Conservation (phyloP, 2,113 vertebrate genomes). For the Cebidichthys violaceus region DNA sequence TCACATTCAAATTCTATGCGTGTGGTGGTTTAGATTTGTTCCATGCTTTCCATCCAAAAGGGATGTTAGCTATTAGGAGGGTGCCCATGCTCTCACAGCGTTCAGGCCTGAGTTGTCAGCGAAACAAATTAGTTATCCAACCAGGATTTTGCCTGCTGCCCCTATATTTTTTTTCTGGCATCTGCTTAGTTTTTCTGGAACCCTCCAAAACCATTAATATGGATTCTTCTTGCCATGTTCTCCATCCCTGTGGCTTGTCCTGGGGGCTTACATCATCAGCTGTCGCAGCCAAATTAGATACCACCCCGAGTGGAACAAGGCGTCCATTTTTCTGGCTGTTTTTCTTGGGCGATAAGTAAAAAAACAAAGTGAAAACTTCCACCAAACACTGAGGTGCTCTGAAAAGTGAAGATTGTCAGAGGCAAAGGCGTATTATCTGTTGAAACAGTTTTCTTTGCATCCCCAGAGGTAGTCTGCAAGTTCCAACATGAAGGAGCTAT, state of each 20-base stretch:
- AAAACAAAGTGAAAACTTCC: slow-evolving; percentile 4
- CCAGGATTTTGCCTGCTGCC: neutral
- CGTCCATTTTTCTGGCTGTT: slow-evolving; percentile 25
- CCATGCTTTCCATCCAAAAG: neutral
- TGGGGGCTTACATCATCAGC: slow-evolving; percentile 25
- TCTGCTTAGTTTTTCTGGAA: slow-evolving; percentile 1
- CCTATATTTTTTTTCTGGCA: neutral
- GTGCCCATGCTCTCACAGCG: neutral
- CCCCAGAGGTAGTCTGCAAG: slow-evolving; percentile 43
- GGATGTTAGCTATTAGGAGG: neutral
- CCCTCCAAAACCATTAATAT: slow-evolving; percentile 20
- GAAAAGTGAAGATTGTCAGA: slow-evolving; percentile 22
- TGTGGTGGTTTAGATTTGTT: no score
- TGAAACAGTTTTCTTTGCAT: slow-evolving; percentile 44
- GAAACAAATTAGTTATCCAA: slow-evolving; percentile 6
- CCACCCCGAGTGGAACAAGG: neutral
- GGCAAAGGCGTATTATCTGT: slow-evolving; percentile 42
- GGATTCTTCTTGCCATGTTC: slow-evolving; percentile 10
- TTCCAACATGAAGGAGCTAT: slow-evolving; percentile 39
- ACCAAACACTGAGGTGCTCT: slow-evolving; percentile 24
- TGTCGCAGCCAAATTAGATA: slow-evolving; percentile 41
- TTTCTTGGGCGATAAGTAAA: slow-evolving; percentile 9
- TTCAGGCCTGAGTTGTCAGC: neutral
- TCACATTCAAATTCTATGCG: neutral
- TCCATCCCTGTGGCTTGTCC: slow-evolving; percentile 24